A percentile compares a stretch with the other conserved stretches of the same genome.
Conservation (phyloP, 2,797 vertebrate species). For the Cynopterus sphinx region DNA sequence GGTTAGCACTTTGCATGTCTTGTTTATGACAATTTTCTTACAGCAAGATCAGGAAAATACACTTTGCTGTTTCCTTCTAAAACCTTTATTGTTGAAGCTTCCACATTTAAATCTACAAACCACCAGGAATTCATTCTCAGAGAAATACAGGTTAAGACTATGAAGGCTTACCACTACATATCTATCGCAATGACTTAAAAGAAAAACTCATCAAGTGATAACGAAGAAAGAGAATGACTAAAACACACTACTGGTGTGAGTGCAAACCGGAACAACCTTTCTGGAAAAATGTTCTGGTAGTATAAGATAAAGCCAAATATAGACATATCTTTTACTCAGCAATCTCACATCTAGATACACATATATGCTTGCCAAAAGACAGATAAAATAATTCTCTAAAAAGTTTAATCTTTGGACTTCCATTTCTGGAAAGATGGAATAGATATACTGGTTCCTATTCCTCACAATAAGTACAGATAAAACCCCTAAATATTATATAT, state of each 20-base stretch:
- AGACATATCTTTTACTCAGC: background rate
- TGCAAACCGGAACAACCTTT: background rate
- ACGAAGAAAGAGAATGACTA: background rate
- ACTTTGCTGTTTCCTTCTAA: background rate
- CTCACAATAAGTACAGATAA: background rate
- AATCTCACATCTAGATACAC: background rate
- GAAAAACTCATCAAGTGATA: background rate
- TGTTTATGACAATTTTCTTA: background rate
- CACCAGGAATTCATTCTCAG: background rate
- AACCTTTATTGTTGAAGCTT: background rate
- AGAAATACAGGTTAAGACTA: conserved; percentile 1
- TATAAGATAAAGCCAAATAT: background rate
- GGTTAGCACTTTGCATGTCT: background rate
- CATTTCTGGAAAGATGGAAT: background rate
- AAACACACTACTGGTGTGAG: background rate
- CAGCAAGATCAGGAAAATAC: background rate
- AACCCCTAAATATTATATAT: background rate
- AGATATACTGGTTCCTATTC: background rate
- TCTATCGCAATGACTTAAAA: background rate
- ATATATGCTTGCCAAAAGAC: background rate
- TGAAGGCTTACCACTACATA: background rate
- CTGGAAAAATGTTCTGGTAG: background rate
- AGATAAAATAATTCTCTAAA: background rate
- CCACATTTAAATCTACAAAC: background rate
- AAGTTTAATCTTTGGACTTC: background rate